Evolutionary conservation across 2,888 invertebrate species (phyloP).

Genomic region (Leptopterna dolabrata): DNA sequence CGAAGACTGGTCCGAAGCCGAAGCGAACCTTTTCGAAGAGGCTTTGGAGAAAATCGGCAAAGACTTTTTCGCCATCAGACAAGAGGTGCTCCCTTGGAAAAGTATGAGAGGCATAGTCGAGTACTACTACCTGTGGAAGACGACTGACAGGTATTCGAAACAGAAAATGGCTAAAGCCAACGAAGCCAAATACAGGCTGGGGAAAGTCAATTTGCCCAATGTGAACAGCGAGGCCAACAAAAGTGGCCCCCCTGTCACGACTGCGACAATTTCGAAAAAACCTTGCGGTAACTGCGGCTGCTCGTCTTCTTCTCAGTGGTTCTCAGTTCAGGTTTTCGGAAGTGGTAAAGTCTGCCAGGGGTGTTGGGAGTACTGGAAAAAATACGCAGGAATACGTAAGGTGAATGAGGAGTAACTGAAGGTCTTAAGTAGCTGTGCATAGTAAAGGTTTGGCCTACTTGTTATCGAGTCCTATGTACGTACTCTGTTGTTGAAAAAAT

Average conservation of each 20-base stretch:
- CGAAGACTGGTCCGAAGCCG: conserved; percentile 99
- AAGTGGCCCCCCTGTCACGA: conserved; percentile 70
- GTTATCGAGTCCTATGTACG: too few relatives aligned
- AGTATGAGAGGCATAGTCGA: conserved; percentile 97
- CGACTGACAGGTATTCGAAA: conserved; percentile 98
- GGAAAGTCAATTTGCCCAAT: conserved; percentile 99
- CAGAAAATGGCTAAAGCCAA: conserved; percentile 97
- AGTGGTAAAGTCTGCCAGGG: conserved; percentile 83
- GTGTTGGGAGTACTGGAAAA: conserved; percentile 99
- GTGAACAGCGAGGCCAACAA: conserved; percentile 91
- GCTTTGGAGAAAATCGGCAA: conserved; percentile 98
- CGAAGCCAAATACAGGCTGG: conserved; percentile 97
- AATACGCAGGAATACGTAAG: conserved; percentile 78
- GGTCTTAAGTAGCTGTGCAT: too few relatives aligned
- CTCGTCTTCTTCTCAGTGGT: neutral
- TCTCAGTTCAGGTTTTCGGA: neutral
- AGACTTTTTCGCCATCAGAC: conserved; percentile 97
- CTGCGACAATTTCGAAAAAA: conserved; percentile 77
- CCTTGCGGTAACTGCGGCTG: conserved; percentile 73
- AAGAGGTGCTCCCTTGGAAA: conserved; percentile 98
- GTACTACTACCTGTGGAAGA: conserved; percentile 99
- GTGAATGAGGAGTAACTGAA: too few relatives aligned
- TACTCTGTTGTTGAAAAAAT: too few relatives aligned
- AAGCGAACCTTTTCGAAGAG: conserved; percentile 98
- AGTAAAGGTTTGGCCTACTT: too few relatives aligned